phyloP scores from a whole-genome alignment of 2,113 vertebrate genomes.

The Nesogale talazaci region DNA sequence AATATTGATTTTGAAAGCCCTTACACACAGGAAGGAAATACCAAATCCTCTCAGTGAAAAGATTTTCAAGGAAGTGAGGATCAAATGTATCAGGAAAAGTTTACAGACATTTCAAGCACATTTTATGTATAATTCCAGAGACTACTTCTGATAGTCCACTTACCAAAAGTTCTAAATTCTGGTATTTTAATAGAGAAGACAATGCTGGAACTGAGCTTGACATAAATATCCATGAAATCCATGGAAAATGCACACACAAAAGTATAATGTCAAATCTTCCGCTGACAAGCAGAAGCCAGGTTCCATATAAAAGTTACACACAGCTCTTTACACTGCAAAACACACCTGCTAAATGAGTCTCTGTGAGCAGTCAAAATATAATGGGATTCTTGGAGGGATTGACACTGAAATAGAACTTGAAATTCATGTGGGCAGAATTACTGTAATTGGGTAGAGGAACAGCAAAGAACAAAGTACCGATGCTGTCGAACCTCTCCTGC shows the following conservation, averaged over 20 bases:
- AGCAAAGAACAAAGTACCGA: too few relatives aligned
- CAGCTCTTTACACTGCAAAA: not conserved
- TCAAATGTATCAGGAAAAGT: too few relatives aligned
- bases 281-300: not conserved
- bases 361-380: not conserved
- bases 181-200: not conserved
- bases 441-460: not conserved
- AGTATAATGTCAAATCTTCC: too few relatives aligned
- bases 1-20: not conserved
- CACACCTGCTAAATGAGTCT: not conserved
- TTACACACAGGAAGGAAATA: not conserved
- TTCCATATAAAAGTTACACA: not conserved
- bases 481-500: too few relatives aligned
- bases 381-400: accelerated
- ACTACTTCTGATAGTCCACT: not conserved
- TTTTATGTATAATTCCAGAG: too few relatives aligned
- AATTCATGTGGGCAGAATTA: not conserved
- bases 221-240: not conserved
- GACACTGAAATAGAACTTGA: too few relatives aligned
- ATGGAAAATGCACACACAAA: not conserved
- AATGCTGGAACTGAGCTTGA: not conserved
- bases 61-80: not conserved
- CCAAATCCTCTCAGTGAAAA: not conserved
- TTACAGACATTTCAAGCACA: too few relatives aligned
- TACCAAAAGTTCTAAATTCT: not conserved